A percentile compares a stretch with the other conserved stretches of the same genome.
phyloP scores from a whole-genome alignment of 2,797 vertebrate genomes.

The Taenioides sp. region DNA sequence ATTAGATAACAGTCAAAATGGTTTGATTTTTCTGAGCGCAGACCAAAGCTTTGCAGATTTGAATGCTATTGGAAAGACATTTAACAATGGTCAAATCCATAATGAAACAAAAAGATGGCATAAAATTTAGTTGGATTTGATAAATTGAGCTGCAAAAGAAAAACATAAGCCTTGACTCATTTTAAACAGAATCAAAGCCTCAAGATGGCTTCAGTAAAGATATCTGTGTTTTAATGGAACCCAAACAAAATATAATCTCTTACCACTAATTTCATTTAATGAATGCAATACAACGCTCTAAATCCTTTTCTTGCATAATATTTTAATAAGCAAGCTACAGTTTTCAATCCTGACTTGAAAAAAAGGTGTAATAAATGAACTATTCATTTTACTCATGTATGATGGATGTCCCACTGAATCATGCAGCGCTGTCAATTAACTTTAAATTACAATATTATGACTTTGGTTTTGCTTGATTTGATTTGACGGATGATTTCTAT shows the following conservation, averaged over 20 bases:
- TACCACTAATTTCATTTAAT: neutral
- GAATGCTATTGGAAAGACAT: neutral
- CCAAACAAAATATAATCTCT: too few relatives aligned
- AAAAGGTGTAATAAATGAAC: constrained; percentile 36
- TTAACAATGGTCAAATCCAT: neutral
- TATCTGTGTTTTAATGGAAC: neutral
- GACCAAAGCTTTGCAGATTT: neutral
- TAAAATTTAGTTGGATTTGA: neutral
- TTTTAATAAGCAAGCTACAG: neutral
- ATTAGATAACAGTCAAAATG: neutral
- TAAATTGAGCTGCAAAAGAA: neutral
- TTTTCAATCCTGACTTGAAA: constrained; percentile 14
- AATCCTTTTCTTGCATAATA: neutral
- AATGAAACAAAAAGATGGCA: neutral
- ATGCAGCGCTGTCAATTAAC: constrained; percentile 37
- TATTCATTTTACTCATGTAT: constrained; percentile 31
- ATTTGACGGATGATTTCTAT: constrained; percentile 34
- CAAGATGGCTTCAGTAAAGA: neutral
- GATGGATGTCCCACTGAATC: constrained; percentile 34
- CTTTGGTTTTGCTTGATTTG: constrained; percentile 22
- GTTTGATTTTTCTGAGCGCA: neutral
- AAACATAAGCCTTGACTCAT: neutral
- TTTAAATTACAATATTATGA: constrained; percentile 31
- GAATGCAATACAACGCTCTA: neutral
- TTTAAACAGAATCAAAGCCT: neutral